A percentile compares a stretch with the other conserved stretches of the same genome.
These are phyloP conservation scores for Ceratina japonica DNA, from an alignment of 1,140 invertebrate genomes.

Conservation along the genomic window DNA sequence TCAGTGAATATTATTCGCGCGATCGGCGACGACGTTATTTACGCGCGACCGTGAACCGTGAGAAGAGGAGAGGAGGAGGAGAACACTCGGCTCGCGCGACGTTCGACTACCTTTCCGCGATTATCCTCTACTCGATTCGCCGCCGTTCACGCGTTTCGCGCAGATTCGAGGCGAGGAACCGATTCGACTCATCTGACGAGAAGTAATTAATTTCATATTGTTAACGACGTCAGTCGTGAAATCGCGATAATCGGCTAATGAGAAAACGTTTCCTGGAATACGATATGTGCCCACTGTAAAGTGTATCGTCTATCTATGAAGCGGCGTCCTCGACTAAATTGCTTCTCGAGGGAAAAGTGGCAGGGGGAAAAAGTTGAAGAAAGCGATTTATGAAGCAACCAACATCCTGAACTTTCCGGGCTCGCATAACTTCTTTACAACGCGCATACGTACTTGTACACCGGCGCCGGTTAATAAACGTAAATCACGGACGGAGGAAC, in stretches of 20 bases:
- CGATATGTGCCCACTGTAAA: not conserved
- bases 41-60: slow-evolving; percentile 7
- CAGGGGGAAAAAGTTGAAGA: not conserved
- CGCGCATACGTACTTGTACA: not conserved
- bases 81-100: not conserved
- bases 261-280: not conserved
- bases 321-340: not conserved
- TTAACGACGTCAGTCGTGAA: no score
- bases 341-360: not conserved
- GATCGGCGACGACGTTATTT: slow-evolving; percentile 16
- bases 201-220: no score
- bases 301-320: not conserved
- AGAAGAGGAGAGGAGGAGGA: no score
- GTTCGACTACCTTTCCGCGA: not conserved
- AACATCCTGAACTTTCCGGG: not conserved
- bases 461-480: not conserved
- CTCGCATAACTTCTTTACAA: not conserved
- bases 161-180: no score
- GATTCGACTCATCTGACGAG: no score
- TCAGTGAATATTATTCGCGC: slow-evolving; percentile 29
- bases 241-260: no score
- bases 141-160: no score
- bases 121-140: not conserved
- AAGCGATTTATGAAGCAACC: slow-evolving; percentile 6
- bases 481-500: not conserved